Evolutionary conservation across 1,140 invertebrate species (phyloP).

Genomic region (Bombyx mandarina): DNA sequence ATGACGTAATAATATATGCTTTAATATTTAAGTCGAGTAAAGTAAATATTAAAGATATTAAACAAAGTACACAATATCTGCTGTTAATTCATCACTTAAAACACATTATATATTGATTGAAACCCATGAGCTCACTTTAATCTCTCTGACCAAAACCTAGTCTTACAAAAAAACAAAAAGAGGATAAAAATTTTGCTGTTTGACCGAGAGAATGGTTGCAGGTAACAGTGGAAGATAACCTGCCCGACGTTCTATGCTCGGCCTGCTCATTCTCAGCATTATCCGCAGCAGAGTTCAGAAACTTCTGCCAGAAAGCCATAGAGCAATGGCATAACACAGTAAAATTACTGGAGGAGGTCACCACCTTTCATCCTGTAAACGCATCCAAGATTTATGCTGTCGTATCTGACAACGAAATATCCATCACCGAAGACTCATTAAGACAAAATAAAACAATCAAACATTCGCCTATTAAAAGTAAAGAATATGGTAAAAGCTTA

Average conservation of each 20-base stretch:
- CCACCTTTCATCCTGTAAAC: slow-evolving; percentile 10
- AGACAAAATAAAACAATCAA: slow-evolving; percentile 6
- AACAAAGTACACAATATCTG: too few relatives aligned
- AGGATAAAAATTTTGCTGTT: slow-evolving; percentile 22
- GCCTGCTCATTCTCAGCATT: slow-evolving; percentile 30
- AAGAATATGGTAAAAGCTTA: slow-evolving; percentile 8
- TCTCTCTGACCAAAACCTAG: too few relatives aligned
- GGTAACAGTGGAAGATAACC: slow-evolving; percentile 35
- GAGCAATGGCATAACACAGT: slow-evolving; percentile 33
- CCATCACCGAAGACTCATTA: slow-evolving; percentile 10
- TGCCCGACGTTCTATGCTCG: slow-evolving; percentile 40
- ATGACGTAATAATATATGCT: not conserved
- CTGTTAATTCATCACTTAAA: not conserved
- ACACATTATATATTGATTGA: not conserved
- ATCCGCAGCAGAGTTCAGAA: slow-evolving; percentile 36
- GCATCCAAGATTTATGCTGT: slow-evolving; percentile 22
- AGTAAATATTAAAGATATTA: not conserved
- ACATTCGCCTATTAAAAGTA: slow-evolving; percentile 1
- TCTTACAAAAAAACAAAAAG: not conserved
- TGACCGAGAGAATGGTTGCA: slow-evolving; percentile 51
- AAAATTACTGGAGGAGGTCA: slow-evolving; percentile 24
- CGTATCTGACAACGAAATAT: slow-evolving; percentile 24
- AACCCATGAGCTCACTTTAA: not conserved
- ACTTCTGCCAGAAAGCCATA: slow-evolving; percentile 26
- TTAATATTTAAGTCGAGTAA: not conserved